A percentile compares a stretch with the other conserved stretches of the same genome.
Conservation (phyloP, 2,797 vertebrate genomes). For the Cossypha dichroa region DNA sequence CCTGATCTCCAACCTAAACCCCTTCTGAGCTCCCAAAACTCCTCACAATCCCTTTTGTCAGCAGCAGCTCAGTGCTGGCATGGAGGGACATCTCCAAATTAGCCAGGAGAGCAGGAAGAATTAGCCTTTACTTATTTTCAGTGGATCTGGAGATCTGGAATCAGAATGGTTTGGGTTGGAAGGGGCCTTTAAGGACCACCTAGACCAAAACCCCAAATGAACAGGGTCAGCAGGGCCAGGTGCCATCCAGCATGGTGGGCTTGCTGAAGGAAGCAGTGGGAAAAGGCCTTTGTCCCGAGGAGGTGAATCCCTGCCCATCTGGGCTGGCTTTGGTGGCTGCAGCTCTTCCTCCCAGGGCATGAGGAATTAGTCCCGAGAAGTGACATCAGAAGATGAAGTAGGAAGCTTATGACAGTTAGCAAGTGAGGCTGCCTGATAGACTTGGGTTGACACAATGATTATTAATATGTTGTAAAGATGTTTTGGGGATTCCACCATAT, state of each 20-base stretch:
- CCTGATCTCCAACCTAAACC: neutral
- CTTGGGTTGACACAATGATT: conserved; percentile 57
- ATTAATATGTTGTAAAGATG: conserved; percentile 72
- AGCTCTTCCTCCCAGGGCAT: neutral
- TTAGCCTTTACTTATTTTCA: neutral
- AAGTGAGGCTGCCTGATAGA: conserved; percentile 49
- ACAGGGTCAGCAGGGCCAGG: neutral
- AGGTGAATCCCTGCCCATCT: neutral
- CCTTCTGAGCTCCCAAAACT: neutral
- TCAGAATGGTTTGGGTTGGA: neutral
- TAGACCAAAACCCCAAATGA: too few species aligned
- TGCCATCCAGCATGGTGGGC: neutral
- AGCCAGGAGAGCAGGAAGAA: neutral
- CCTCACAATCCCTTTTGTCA: neutral
- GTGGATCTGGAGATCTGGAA: neutral
- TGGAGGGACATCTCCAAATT: accelerated
- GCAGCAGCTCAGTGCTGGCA: neutral
- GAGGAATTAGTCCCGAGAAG: neutral
- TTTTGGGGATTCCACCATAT: conserved; percentile 79
- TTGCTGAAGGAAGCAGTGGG: accelerated
- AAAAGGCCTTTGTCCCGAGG: neutral
- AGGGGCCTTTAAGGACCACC: neutral
- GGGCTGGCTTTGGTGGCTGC: neutral
- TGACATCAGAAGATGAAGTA: conserved; percentile 41
- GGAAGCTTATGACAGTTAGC: conserved; percentile 36